Conservation (phyloP, 1,140 invertebrate species). For the Tetramorium simillimum region DNA sequence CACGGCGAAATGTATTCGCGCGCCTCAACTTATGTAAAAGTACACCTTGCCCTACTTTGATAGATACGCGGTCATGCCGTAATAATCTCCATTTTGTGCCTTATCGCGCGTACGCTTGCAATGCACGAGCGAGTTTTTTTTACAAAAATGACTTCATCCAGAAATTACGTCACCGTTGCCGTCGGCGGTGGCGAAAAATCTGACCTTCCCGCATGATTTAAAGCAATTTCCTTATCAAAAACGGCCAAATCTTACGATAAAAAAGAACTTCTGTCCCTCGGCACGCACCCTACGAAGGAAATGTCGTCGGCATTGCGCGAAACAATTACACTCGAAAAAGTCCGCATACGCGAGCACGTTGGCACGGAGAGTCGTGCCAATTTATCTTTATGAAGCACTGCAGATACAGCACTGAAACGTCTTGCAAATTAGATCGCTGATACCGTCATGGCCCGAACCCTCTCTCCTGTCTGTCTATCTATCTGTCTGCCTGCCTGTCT, state of each 20-base stretch:
- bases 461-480: not conserved
- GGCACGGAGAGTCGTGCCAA: not conserved
- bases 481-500: not conserved
- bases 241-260: not conserved
- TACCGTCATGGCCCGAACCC: not conserved
- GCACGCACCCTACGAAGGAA: not conserved
- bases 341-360: not conserved
- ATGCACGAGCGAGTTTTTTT: constrained; percentile 13
- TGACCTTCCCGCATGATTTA: not conserved
- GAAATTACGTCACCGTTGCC: constrained; percentile 14
- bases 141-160: constrained; percentile 31
- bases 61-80: constrained; percentile 30
- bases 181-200: not conserved
- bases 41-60: constrained; percentile 53
- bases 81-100: constrained; percentile 52
- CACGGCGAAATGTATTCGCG: constrained; percentile 40
- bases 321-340: constrained; percentile 10
- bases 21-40: constrained; percentile 41
- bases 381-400: constrained; percentile 36
- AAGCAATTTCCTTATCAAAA: not conserved
- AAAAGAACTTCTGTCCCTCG: not conserved
- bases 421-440: constrained; percentile 54
- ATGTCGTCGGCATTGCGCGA: not conserved
- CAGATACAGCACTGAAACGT: constrained; percentile 5
- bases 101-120: constrained; percentile 26